These are phyloP conservation scores for Drosophila melanogaster DNA, from an alignment of 1,140 invertebrate species.

Conservation along the genomic window Release_6_plus_ISO1_MT NT_033777.3:29434501-29435000, in stretches of 20 bases:
- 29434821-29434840: constrained; percentile 65
- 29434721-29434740: constrained; percentile 74
- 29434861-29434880: constrained; percentile 77
- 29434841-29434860: constrained; percentile 83
- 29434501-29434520: constrained; percentile 58
- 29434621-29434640: constrained; percentile 15
- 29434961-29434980: constrained; percentile 42
- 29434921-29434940: neutral
- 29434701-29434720: constrained; percentile 70
- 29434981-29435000: constrained; percentile 68
- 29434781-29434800: constrained; percentile 21
- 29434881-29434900: constrained; percentile 45
- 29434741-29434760: constrained; percentile 65
- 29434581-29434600: constrained; percentile 69
- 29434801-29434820: constrained; percentile 43
- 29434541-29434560: constrained; percentile 40
- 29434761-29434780: constrained; percentile 34
- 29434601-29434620: constrained; percentile 39
- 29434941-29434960: constrained; percentile 2
- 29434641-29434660: constrained; percentile 9
- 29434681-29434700: constrained; percentile 57
- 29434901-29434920: constrained; percentile 15
- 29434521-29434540: constrained; percentile 58
- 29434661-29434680: constrained; percentile 44
- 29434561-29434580: constrained; percentile 16